Evolutionary conservation across 2,888 invertebrate species (phyloP).

Genomic region (Chloroclysta siterata): DNA sequence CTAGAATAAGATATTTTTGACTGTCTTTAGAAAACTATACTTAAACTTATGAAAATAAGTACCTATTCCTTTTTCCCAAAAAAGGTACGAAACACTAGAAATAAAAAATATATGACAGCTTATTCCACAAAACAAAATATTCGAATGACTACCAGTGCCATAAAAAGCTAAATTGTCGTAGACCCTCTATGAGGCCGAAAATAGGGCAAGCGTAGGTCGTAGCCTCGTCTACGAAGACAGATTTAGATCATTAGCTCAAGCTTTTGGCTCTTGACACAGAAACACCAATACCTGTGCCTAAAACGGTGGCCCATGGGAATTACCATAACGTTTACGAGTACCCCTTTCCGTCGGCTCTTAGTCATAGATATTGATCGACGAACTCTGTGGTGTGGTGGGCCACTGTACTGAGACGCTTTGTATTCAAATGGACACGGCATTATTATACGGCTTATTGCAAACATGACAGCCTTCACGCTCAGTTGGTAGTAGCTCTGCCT

Average conservation of each 20-base stretch:
- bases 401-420: background rate
- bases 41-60: too few species aligned
- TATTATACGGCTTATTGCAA: background rate
- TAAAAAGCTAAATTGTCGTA: background rate
- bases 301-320: conserved; percentile 16
- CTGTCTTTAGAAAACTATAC: too few species aligned
- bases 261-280: conserved; percentile 24
- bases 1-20: too few species aligned
- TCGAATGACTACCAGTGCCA: too few species aligned
- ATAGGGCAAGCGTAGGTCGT: conserved; percentile 9
- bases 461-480: too few species aligned
- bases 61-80: too few species aligned
- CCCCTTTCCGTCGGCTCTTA: background rate
- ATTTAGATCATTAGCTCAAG: conserved; percentile 9
- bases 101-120: too few species aligned
- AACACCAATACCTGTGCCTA: conserved; percentile 21
- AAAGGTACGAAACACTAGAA: too few species aligned
- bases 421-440: background rate
- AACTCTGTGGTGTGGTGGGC: background rate
- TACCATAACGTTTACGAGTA: conserved; percentile 15
- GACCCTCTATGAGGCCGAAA: conserved; percentile 3
- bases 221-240: background rate
- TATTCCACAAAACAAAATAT: too few species aligned
- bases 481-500: too few species aligned
- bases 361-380: conserved; percentile 14